Percentiles rank a stretch among this genome's conserved stretches.
Conservation (phyloP, 2,888 invertebrate species). For the Xestia c-nigrum region DNA sequence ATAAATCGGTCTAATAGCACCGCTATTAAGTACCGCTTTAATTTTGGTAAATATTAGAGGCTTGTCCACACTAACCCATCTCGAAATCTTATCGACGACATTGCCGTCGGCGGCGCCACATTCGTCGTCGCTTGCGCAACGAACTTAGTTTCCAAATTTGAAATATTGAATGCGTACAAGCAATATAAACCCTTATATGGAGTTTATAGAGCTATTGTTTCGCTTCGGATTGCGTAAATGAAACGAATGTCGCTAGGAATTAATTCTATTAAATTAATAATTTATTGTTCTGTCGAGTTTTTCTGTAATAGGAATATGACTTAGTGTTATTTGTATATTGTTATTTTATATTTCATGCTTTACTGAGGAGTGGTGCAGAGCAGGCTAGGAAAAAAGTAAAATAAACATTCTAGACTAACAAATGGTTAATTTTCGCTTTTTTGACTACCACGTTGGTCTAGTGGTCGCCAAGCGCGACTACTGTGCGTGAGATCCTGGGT, state of each 20-base stretch:
- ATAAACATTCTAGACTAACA: neutral
- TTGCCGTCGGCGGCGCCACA: constrained; percentile 80
- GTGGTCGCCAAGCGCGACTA: no score
- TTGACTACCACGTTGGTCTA: no score
- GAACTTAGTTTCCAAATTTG: constrained; percentile 82
- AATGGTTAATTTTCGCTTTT: neutral
- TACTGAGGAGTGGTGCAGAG: neutral
- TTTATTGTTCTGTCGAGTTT: constrained; percentile 16
- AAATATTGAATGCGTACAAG: constrained; percentile 81
- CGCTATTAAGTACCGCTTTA: neutral
- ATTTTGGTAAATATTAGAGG: neutral
- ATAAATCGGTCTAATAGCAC: no score
- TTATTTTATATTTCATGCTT: neutral
- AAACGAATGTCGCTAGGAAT: constrained; percentile 31
- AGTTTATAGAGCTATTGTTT: constrained; percentile 67
- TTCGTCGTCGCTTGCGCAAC: constrained; percentile 80
- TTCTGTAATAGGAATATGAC: constrained; percentile 10
- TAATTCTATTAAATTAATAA: constrained; percentile 27
- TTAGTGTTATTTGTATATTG: constrained; percentile 4
- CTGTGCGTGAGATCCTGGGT: no score
- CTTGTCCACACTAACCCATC: constrained; percentile 68
- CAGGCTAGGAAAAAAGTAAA: neutral
- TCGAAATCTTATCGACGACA: constrained; percentile 69
- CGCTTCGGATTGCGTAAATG: constrained; percentile 38
- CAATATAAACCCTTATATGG: constrained; percentile 78